These are phyloP conservation scores for Ceraclea dissimilis DNA, from an alignment of 2,888 invertebrate species.

Conservation along the genomic window DNA sequence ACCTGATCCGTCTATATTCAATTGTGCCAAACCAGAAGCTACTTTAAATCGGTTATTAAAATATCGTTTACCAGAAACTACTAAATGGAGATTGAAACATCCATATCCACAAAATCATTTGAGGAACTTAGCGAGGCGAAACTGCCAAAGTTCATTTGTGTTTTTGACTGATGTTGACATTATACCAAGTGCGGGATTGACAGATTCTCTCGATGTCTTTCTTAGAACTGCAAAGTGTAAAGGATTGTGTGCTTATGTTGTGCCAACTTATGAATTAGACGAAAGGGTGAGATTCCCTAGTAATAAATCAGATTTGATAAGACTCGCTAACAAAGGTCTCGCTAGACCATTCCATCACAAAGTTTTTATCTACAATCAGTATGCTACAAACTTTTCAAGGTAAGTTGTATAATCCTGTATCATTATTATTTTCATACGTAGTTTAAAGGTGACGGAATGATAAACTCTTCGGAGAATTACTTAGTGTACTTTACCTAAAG, in stretches of 20 bases:
- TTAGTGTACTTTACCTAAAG: no score
- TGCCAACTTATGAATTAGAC: conserved; percentile 85
- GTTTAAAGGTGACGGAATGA: neutral
- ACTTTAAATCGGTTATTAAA: conserved; percentile 53
- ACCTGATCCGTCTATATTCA: conserved; percentile 37
- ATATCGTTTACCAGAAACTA: conserved; percentile 53
- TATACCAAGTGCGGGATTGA: conserved; percentile 69
- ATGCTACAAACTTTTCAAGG: conserved; percentile 84
- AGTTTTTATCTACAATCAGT: conserved; percentile 88
- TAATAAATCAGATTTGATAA: conserved; percentile 71
- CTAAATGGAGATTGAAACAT: conserved; percentile 65
- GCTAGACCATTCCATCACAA: conserved; percentile 87
- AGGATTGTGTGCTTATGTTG: conserved; percentile 73
- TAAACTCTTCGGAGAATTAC: no score
- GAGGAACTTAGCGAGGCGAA: conserved; percentile 78
- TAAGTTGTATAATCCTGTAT: conserved; percentile 34
- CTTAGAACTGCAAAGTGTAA: conserved; percentile 51
- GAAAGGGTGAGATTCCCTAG: conserved; percentile 68
- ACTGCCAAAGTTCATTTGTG: conserved; percentile 72
- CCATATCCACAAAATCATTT: conserved; percentile 87
- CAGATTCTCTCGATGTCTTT: conserved; percentile 63
- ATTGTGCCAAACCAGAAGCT: conserved; percentile 64
- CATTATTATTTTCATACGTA: conserved; percentile 3
- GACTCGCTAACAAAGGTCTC: conserved; percentile 68
- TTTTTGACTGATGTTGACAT: conserved; percentile 86